A percentile compares a stretch with the other conserved stretches of the same genome.
phyloP scores from a whole-genome alignment of 2,113 vertebrate genomes.

The Chaenocephalus aceratus region DNA sequence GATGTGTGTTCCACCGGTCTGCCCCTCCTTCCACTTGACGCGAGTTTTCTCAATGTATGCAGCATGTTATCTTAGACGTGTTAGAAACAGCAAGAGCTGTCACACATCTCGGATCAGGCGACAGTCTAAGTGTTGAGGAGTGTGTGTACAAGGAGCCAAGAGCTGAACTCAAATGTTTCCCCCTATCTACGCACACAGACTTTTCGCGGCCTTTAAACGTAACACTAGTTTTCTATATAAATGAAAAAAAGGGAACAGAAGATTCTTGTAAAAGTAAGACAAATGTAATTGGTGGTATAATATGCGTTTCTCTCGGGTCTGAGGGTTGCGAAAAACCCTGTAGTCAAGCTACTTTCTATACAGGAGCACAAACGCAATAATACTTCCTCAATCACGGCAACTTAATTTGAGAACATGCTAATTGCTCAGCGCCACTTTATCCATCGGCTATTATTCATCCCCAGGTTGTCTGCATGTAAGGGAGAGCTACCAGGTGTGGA shows the following conservation, averaged over 20 bases:
- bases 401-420: conserved; percentile 22
- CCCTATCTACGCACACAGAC: conserved; percentile 6
- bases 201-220: conserved; percentile 18
- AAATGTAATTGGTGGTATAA: conserved; percentile 49
- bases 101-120: conserved; percentile 17
- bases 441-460: neutral
- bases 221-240: conserved; percentile 21
- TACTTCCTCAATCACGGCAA: neutral
- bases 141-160: conserved; percentile 18
- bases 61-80: conserved; percentile 16
- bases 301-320: conserved; percentile 53
- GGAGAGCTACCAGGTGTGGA: conserved; percentile 45
- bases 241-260: neutral
- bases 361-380: conserved; percentile 19
- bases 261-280: neutral
- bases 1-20: neutral
- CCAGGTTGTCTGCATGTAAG: neutral
- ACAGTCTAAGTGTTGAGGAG: conserved; percentile 19
- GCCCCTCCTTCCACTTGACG: neutral
- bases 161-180: conserved; percentile 29
- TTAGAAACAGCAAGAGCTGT: conserved; percentile 23
- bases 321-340: conserved; percentile 31
- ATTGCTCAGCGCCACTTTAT: conserved; percentile 12
- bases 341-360: neutral
- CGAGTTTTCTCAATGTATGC: conserved; percentile 5